Evolutionary conservation across 2,888 invertebrate genomes (phyloP).

Genomic region (Lasioglossum calceatum): DNA sequence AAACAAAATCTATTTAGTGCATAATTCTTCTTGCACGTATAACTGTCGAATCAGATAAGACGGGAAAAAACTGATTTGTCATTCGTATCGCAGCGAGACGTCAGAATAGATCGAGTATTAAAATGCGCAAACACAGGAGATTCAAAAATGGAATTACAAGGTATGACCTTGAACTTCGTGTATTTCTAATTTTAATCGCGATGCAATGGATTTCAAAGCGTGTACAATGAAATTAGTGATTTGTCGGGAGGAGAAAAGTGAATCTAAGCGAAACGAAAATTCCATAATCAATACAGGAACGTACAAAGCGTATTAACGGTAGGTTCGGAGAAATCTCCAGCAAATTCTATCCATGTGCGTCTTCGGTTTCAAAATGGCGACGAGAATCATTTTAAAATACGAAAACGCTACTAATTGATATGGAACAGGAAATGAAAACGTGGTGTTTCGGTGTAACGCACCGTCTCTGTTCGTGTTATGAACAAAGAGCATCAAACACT

Average conservation of each 20-base stretch:
- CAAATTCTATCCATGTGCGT: conserved; percentile 63
- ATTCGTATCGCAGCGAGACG: background rate
- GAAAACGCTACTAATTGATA: conserved; percentile 59
- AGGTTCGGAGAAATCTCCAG: conserved; percentile 20
- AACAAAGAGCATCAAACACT: conserved; percentile 60
- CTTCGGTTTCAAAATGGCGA: conserved; percentile 71
- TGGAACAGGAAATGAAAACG: conserved; percentile 50
- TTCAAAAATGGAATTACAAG: conserved; percentile 21
- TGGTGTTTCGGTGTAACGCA: conserved; percentile 26
- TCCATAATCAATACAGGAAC: background rate
- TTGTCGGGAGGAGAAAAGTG: background rate
- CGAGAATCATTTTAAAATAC: conserved; percentile 38
- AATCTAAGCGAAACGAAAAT: background rate
- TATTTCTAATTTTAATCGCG: conserved; percentile 26
- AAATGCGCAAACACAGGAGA: background rate
- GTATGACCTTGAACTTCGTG: conserved; percentile 47
- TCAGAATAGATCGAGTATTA: conserved; percentile 7
- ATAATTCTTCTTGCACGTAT: background rate
- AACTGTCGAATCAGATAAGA: background rate
- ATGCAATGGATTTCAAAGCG: background rate
- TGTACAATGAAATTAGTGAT: background rate
- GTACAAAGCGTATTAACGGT: background rate
- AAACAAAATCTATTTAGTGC: background rate
- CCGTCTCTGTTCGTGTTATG: conserved; percentile 8
- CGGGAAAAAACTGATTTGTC: background rate